Percentiles rank a stretch among this genome's conserved stretches.
Conservation (phyloP, 1,140 invertebrate genomes). For the Eriosoma lanigerum region DNA sequence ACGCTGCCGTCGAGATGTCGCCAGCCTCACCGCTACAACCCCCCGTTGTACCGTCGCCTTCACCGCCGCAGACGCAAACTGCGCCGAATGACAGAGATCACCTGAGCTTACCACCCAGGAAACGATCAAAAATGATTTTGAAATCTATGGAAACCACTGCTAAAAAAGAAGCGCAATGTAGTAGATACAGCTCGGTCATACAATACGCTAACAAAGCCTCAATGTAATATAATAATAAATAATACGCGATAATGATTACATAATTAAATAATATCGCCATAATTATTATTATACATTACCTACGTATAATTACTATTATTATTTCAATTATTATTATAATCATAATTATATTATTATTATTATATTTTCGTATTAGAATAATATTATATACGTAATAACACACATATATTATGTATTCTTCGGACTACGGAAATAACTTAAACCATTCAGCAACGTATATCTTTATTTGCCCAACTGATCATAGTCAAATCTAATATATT, state of each 20-base stretch:
- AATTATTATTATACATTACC: slow-evolving; percentile 14
- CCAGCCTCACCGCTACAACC: background rate
- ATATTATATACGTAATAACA: background rate
- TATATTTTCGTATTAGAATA: slow-evolving; percentile 1
- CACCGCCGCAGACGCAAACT: slow-evolving; percentile 56
- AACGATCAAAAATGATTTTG: slow-evolving; percentile 75
- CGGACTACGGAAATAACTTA: background rate
- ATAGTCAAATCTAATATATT: slow-evolving; percentile 7
- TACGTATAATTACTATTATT: background rate
- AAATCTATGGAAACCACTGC: slow-evolving; percentile 66
- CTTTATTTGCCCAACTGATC: background rate
- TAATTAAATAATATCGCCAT: slow-evolving; percentile 17
- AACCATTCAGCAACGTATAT: background rate
- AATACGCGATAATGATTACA: background rate
- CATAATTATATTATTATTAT: no score
- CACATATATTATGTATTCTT: background rate
- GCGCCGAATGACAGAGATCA: slow-evolving; percentile 66
- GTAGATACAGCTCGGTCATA: slow-evolving; percentile 76
- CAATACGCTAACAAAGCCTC: slow-evolving; percentile 73
- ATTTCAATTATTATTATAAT: slow-evolving; percentile 11
- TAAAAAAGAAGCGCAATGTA: slow-evolving; percentile 59
- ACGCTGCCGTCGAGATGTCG: slow-evolving; percentile 56
- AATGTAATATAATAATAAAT: background rate
- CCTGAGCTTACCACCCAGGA: slow-evolving; percentile 72
- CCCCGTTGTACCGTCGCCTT: slow-evolving; percentile 45